Conservation (phyloP, 2,797 vertebrate species). For the Sciurus vulgaris region DNA sequence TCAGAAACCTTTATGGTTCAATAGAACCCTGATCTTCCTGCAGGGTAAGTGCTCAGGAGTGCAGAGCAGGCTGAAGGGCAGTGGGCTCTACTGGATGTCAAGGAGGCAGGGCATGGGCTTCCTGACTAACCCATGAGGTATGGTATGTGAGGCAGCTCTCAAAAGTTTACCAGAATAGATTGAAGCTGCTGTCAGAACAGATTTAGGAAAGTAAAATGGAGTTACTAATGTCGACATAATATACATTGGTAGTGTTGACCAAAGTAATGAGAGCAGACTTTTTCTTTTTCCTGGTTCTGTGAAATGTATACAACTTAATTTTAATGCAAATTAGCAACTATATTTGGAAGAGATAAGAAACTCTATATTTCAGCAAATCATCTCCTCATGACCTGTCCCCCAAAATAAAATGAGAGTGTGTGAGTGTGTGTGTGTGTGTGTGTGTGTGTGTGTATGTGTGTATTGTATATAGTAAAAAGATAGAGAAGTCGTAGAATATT, state of each 20-base stretch:
- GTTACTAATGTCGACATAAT: not conserved
- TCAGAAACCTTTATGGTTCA: not conserved
- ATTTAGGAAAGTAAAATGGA: not conserved
- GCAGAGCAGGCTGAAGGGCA: not conserved
- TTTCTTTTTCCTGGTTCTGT: slow-evolving; percentile 4
- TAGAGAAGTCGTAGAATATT: not conserved
- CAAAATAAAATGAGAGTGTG: not conserved
- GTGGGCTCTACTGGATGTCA: accelerated
- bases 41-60: not conserved
- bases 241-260: not conserved
- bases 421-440: too few relatives aligned
- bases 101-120: not conserved
- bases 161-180: not conserved
- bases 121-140: not conserved
- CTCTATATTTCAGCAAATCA: slow-evolving; percentile 27
- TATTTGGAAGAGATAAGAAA: not conserved
- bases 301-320: slow-evolving; percentile 40
- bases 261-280: not conserved
- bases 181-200: not conserved
- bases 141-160: not conserved
- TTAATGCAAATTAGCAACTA: slow-evolving; percentile 25
- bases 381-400: not conserved
- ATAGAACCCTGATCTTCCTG: not conserved
- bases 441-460: too few relatives aligned
- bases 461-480: not conserved